phyloP scores from a whole-genome alignment of 2,888 invertebrate species.

The Muschampia plurimacula region DNA sequence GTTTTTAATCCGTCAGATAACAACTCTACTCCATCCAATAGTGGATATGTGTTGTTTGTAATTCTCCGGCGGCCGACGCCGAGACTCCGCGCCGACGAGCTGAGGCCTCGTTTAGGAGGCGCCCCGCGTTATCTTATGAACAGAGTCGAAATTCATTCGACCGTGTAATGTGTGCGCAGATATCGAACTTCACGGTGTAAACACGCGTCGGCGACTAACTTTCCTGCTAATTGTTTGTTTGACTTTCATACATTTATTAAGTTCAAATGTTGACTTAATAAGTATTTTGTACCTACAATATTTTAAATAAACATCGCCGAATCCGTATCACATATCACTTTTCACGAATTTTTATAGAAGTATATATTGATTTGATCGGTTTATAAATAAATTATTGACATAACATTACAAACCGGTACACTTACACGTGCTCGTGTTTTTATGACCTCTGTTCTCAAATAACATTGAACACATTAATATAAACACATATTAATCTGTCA shows the following conservation, averaged over 20 bases:
- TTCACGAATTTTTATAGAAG: slow-evolving; percentile 4
- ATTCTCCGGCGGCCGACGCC: slow-evolving; percentile 55
- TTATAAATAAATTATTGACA: slow-evolving; percentile 6
- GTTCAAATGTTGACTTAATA: background rate
- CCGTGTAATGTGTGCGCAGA: slow-evolving; percentile 68
- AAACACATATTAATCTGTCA: too few species aligned
- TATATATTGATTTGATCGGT: background rate
- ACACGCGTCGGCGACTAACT: slow-evolving; percentile 43
- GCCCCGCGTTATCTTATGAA: slow-evolving; percentile 73
- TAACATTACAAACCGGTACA: slow-evolving; percentile 14
- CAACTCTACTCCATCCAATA: slow-evolving; percentile 54
- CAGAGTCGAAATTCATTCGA: slow-evolving; percentile 68
- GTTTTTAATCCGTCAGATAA: slow-evolving; percentile 66
- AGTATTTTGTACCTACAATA: too few species aligned
- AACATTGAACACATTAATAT: background rate
- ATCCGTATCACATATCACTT: background rate
- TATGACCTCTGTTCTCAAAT: slow-evolving; percentile 6
- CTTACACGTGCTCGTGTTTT: slow-evolving; percentile 13
- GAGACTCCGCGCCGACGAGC: slow-evolving; percentile 45
- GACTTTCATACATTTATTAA: slow-evolving; percentile 17
- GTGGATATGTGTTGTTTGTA: slow-evolving; percentile 69
- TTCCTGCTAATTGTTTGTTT: slow-evolving; percentile 36
- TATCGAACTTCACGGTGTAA: slow-evolving; percentile 57
- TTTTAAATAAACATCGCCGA: slow-evolving; percentile 10
- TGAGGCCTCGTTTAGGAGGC: slow-evolving; percentile 78